Conservation (phyloP, 2,888 invertebrate species). For the Pristionchus entomophagus region DNA sequence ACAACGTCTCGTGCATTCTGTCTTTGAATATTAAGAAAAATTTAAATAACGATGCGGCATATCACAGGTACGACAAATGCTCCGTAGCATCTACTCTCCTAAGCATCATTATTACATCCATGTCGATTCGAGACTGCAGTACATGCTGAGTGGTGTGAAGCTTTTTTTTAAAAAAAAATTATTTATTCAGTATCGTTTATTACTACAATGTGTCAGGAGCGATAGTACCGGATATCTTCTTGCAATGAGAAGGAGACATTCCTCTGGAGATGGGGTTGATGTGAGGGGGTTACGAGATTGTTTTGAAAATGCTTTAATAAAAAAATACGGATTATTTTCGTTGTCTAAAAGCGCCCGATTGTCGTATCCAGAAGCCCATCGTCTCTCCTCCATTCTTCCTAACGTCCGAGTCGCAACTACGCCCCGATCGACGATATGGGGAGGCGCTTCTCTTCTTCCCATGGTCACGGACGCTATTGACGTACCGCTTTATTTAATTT, state of each 20-base stretch:
- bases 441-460: constrained; percentile 92
- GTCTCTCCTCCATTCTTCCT: constrained; percentile 59
- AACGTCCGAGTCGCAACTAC: constrained; percentile 65
- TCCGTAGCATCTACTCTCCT: constrained; percentile 89
- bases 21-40: neutral
- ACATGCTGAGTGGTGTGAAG: constrained; percentile 58
- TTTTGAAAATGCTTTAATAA: too few species aligned
- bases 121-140: constrained; percentile 82
- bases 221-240: too few species aligned
- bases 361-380: constrained; percentile 60
- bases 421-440: constrained; percentile 89
- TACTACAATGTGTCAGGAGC: too few species aligned
- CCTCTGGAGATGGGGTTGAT: too few species aligned
- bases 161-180: too few species aligned
- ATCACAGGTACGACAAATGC: constrained; percentile 87
- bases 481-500: too few species aligned
- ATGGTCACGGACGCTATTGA: constrained; percentile 83
- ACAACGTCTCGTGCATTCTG: too few species aligned
- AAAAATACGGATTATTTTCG: too few species aligned
- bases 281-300: too few species aligned
- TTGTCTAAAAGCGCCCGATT: too few species aligned
- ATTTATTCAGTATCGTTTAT: neutral
- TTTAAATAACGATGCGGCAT: too few species aligned
- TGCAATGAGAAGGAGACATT: too few species aligned
- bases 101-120: constrained; percentile 96